Evolutionary conservation across 2,113 vertebrate species (phyloP), one percentile per base, ranked within the genome.

Genomic region (Phocoena sinus): DNA sequence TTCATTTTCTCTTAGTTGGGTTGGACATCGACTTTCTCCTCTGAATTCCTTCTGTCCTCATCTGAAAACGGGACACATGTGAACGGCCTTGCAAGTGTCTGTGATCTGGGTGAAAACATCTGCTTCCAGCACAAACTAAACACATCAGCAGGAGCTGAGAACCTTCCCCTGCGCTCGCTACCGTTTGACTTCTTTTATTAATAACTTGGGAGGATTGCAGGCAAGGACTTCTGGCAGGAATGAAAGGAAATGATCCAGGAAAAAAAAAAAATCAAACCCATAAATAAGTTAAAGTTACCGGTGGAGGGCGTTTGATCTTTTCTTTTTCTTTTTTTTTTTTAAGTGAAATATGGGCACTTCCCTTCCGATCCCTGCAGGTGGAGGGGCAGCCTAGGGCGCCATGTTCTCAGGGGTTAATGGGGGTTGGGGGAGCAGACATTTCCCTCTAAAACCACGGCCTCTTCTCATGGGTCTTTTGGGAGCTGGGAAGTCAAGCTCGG

Each of bases 141-240:
- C 89, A 73, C 68, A 18, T 31, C 93, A 65, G 92, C 94, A 20
- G 93, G 92, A 83, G 97, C 96, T 94, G 91, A 77, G 93, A 89
- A 53, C 50, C 33, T 38, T 33, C 83, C 5, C 2, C 41, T 2
- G 26, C 11, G 9, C 38, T 83, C 0, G 95, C 97, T 97, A 97
- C 96, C 2, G 97, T 94, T 95, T 96, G 96, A 86, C 97, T 96
- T 80, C 81, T 97, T 97, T 98, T 96, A 98, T 98, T 98, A 96
- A 97, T 97, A 98, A 97, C 94, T 85, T 23, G 92, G 97, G 96
- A 97, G 95, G 89, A 58, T 44, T 58, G 91, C 73, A 87, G 85
- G 83, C 65, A 3, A 93, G 88, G 92, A 89, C 76, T 90, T 95
- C 97, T 95, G 95, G 97, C 95, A 93, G 91, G 91, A 94, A 68